Percentiles rank a stretch among this genome's conserved stretches.
phyloP scores from a whole-genome alignment of 2,797 vertebrate genomes.

The Fistularia commersonii region DNA sequence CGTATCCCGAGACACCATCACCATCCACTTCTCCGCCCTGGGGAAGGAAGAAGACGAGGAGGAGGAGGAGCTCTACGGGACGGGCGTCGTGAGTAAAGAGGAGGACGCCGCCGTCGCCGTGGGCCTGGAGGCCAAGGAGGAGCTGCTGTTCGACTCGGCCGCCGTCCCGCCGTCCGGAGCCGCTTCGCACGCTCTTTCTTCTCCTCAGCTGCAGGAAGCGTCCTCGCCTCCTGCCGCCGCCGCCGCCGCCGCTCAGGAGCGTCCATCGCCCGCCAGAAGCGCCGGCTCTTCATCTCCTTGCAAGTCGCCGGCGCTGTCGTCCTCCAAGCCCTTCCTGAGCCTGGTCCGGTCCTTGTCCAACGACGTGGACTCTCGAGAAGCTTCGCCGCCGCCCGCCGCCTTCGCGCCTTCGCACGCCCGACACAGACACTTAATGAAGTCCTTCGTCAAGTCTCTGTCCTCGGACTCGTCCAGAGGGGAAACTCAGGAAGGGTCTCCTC shows the following conservation, averaged over 20 bases:
- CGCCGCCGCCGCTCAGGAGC: background rate
- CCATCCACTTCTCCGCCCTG: slow-evolving; percentile 93
- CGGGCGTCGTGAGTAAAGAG: slow-evolving; percentile 8
- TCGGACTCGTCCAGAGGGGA: slow-evolving; percentile 84
- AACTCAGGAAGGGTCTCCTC: slow-evolving; percentile 48
- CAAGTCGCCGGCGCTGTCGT: slow-evolving; percentile 68
- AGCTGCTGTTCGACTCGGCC: slow-evolving; percentile 78
- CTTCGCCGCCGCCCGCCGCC: slow-evolving; percentile 25
- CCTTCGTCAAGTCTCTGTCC: slow-evolving; percentile 94
- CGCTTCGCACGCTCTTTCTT: slow-evolving; percentile 57
- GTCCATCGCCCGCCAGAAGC: slow-evolving; percentile 35
- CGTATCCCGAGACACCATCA: slow-evolving; percentile 88
- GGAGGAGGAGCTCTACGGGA: slow-evolving; percentile 79
- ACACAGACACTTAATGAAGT: slow-evolving; percentile 95
- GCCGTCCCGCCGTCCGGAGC: slow-evolving; percentile 64
- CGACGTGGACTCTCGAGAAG: slow-evolving; percentile 89
- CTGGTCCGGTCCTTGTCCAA: slow-evolving; percentile 91
- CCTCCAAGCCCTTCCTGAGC: slow-evolving; percentile 89
- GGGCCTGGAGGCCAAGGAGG: slow-evolving; percentile 85
- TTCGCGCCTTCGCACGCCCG: slow-evolving; percentile 69
- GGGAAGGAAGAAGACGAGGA: slow-evolving; percentile 93
- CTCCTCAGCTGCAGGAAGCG: slow-evolving; percentile 4
- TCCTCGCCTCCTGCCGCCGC: slow-evolving; percentile 28
- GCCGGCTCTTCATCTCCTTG: slow-evolving; percentile 59
- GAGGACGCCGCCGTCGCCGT: slow-evolving; percentile 66